Percentiles rank a stretch among this genome's conserved stretches.
Conservation (phyloP, 1,140 invertebrate species). For the Trialeurodes vaporariorum region DNA sequence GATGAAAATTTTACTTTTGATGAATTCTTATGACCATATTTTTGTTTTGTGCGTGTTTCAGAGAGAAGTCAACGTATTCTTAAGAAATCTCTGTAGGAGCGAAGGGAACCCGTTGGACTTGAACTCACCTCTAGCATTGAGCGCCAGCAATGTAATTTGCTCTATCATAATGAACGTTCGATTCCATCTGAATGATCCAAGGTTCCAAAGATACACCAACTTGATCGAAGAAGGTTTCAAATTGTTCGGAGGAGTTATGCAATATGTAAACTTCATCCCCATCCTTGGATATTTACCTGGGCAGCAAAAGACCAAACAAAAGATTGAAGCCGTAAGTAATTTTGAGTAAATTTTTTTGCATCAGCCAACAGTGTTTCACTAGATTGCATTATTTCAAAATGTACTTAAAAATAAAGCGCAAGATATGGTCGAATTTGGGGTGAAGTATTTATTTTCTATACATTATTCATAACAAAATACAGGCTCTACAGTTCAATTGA, state of each 20-base stretch:
- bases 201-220: constrained; percentile 64
- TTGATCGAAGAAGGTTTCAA: constrained; percentile 81
- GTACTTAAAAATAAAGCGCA: no score
- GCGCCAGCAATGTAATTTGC: constrained; percentile 85
- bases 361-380: no score
- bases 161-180: constrained; percentile 78
- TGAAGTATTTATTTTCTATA: no score
- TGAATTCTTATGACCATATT: no score
- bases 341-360: no score
- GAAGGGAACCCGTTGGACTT: constrained; percentile 47
- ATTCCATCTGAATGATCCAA: constrained; percentile 60
- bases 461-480: no score
- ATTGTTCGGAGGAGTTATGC: constrained; percentile 55
- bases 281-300: constrained; percentile 58
- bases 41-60: constrained; percentile 37
- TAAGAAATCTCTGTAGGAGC: constrained; percentile 43
- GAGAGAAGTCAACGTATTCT: constrained; percentile 64
- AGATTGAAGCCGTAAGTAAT: constrained; percentile 51
- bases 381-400: no score
- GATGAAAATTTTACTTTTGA: no score
- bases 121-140: constrained; percentile 57
- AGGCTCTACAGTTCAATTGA: no score
- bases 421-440: no score
- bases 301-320: constrained; percentile 53
- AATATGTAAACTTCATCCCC: constrained; percentile 52